Base-by-base conservation (phyloP, 1,140 invertebrate genomes). In the Chrysoperla carnea region DNA sequence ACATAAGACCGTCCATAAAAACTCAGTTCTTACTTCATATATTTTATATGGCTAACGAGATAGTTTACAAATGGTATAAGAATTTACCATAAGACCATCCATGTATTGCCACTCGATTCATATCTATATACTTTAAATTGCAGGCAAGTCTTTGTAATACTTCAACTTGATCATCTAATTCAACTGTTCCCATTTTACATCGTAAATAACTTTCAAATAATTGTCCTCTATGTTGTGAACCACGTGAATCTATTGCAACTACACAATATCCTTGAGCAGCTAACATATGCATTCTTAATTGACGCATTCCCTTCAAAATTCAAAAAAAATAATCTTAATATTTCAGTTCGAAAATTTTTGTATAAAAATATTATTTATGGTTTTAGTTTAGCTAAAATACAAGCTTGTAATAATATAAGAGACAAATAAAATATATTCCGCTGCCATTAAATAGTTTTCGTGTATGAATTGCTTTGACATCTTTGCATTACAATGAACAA, bases 181-280 rank as follows among this genome's bases (percentile, higher is more conserved):
- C 95, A 6, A 97, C 89, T 31, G 83, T 88, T 6, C 95, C 94
- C 83, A 99, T 83, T 61, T 80, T 73, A 27, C 82, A 71, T 57
- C 81, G 77, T 31, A 98, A 76, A 53, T 91, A 78, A 41, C 81
- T 80, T 64, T 98, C 95, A 66, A 97, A 98, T 11, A 76, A 63
- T 5, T 93, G 62, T 29, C 94, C 95, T 42, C 95, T 66, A 63
- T 97, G 85, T 48, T 85, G 79, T 0, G 92, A 97, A 4, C 92
- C 95, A 31, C 95, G 39, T 0, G 91, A 93, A 66, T 99, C 95
- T 14, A 98, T 84, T 9, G 87, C 76, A 28, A 99, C 78, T 2
- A 99, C 93, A 57, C 86, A 91, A 64, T 96, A 99, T 1, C 94
- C 95, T 51, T 94, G 76, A n/a, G 89, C 80, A 7, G 92, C 86